These are phyloP conservation scores for Polyploca ridens DNA, from an alignment of 2,888 invertebrate genomes.

Conservation along the genomic window DNA sequence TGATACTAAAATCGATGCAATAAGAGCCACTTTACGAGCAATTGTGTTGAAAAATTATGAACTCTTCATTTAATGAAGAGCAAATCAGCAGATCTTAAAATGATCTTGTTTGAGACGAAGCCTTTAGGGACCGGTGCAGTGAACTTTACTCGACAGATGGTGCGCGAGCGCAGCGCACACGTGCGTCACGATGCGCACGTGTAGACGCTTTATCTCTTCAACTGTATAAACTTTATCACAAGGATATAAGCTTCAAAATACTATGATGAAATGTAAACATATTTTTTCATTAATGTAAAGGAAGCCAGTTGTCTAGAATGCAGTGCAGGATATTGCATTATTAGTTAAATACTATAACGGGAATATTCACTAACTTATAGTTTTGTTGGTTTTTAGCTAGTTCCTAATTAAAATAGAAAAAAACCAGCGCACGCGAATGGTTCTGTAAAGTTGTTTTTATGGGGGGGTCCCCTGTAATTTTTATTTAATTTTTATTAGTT, in stretches of 20 bases:
- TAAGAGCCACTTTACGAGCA: no score
- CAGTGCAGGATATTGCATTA: slow-evolving; percentile 31
- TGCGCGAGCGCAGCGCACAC: slow-evolving; percentile 46
- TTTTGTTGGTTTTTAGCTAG: not conserved
- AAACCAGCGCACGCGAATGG: no score
- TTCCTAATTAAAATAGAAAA: no score
- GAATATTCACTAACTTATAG: not conserved
- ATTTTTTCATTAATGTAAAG: slow-evolving; percentile 26
- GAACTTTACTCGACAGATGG: slow-evolving; percentile 60
- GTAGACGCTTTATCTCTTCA: slow-evolving; percentile 20
- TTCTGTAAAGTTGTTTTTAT: no score
- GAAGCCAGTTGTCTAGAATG: slow-evolving; percentile 39
- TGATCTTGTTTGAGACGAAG: slow-evolving; percentile 35
- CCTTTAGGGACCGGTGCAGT: slow-evolving; percentile 54
- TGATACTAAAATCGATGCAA: no score
- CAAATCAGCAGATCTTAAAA: slow-evolving; percentile 31
- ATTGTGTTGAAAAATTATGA: no score
- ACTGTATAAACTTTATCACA: slow-evolving; percentile 13
- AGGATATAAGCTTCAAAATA: not conserved
- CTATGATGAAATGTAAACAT: slow-evolving; percentile 10
- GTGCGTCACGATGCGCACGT: slow-evolving; percentile 55
- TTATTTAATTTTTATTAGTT: no score
- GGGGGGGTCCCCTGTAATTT: no score
- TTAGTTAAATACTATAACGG: slow-evolving; percentile 24
- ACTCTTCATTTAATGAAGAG: not conserved